These are phyloP conservation scores for Rhodeus uyekii DNA, from an alignment of 2,797 vertebrate species.

Conservation along the genomic window DNA sequence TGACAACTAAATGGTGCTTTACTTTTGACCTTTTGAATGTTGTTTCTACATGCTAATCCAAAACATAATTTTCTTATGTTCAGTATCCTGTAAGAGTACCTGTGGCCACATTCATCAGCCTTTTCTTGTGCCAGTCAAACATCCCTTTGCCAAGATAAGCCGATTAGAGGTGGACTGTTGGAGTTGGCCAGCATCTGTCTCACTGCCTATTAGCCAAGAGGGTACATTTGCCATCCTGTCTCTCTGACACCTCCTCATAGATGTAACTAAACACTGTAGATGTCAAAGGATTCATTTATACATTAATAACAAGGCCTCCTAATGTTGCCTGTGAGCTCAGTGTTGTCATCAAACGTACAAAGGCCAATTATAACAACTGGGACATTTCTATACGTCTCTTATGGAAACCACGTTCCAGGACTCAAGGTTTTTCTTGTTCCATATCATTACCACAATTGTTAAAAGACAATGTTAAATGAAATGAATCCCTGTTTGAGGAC, in stretches of 20 bases:
- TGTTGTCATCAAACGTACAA: conserved; percentile 18
- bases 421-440: conserved; percentile 41
- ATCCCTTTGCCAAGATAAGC: conserved; percentile 78
- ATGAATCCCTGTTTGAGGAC: conserved; percentile 38
- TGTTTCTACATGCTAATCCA: conserved; percentile 34
- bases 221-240: conserved; percentile 57
- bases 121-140: conserved; percentile 72
- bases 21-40: conserved; percentile 24
- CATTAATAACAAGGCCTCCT: conserved; percentile 15
- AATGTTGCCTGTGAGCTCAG: conserved; percentile 15
- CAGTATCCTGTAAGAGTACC: conserved; percentile 57
- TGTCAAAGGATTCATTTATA: conserved; percentile 53
- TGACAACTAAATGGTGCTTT: conserved; percentile 27
- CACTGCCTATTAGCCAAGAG: conserved; percentile 68
- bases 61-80: conserved; percentile 50
- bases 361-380: conserved; percentile 39
- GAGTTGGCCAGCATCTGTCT: conserved; percentile 79
- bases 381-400: conserved; percentile 10
- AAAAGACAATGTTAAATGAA: conserved; percentile 36
- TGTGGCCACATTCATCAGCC: conserved; percentile 69
- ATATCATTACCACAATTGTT: conserved; percentile 39
- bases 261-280: conserved; percentile 59
- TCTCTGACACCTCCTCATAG: conserved; percentile 63
- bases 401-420: conserved; percentile 25
- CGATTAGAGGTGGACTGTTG: conserved; percentile 79